Conservation (phyloP, 2,888 invertebrate species). For the Tribolium freemani region DNA sequence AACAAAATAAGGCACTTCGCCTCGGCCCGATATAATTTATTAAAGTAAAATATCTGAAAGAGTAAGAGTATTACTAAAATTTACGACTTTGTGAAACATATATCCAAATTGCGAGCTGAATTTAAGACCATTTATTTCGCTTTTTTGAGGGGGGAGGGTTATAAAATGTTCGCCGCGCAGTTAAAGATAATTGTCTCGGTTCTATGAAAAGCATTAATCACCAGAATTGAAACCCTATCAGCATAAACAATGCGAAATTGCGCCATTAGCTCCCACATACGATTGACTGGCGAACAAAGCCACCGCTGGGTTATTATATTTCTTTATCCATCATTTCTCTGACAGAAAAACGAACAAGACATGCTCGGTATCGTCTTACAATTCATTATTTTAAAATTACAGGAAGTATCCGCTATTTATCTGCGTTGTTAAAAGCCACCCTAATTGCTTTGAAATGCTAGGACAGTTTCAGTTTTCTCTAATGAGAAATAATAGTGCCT, state of each 20-base stretch:
- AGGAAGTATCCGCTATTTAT: not conserved
- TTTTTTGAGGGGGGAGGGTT: conserved; percentile 52
- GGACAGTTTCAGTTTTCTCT: not conserved
- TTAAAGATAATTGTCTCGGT: conserved; percentile 62
- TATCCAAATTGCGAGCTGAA: conserved; percentile 62
- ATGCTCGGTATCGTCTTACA: conserved; percentile 3
- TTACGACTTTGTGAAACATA: conserved; percentile 62
- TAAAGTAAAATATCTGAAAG: conserved; percentile 56
- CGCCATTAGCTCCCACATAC: conserved; percentile 10
- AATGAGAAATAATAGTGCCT: not conserved
- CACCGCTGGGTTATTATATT: not conserved
- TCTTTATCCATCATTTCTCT: conserved; percentile 5
- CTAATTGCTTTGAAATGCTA: not conserved
- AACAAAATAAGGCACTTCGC: conserved; percentile 52
- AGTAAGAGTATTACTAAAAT: conserved; percentile 59
- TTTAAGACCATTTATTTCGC: conserved; percentile 58
- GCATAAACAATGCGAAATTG: conserved; percentile 1
- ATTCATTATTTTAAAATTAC: conserved; percentile 9
- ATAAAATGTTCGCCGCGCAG: conserved; percentile 59
- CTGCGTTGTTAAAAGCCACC: not conserved
- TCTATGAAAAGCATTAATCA: conserved; percentile 59
- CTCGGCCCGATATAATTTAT: conserved; percentile 52
- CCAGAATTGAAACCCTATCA: conserved; percentile 26
- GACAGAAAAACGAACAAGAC: not conserved
- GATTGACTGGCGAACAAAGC: conserved; percentile 6